Evolutionary conservation across 2,888 invertebrate species (phyloP), one percentile per base, ranked within the genome.

Genomic region (Phyllotreta cruciferae): DNA sequence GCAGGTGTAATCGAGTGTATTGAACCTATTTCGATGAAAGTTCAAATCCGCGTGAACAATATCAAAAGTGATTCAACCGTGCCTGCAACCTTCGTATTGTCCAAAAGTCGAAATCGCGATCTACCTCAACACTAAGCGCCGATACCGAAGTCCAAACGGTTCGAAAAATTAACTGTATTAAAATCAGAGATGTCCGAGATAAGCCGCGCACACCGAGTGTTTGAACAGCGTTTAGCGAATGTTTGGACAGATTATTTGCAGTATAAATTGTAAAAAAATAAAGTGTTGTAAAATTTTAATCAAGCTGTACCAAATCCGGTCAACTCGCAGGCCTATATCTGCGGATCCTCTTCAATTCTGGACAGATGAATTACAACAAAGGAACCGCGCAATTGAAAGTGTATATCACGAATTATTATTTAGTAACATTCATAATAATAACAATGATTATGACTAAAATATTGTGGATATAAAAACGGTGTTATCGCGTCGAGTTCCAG

Each of bases 61-160:
- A 8, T 6, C 7, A 47, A 47, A 47, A 35, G 10, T 49, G 49
- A 49, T 49, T 34, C 49, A 11, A 13, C 6, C 35, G 8, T 24
- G 10, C 44, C 6, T 49, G 6, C 11, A 49, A 69, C 64, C 66
- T 67, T 67, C 64, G 64, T 52, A 66, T 47, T 67, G 65, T 66
- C 58, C 64, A 65, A 66, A 69, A 66, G 66, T 69, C 69, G 56
- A 63, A 66, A 53, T 39, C 53, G 39, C 13, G 37, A 39, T 38
- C 53, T 53, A 53, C 38, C 53, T 53, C 53, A 53, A 53, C 11
- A 38, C n/a, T 9, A 9, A 36, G 36, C 10, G 14, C 35, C 10
- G n/a, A 13, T 44, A 9, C 8, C 34, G 50, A 50, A 52, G 52
- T 35, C 10, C 37, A 52, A 52, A 35, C 14, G 6, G 49, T 49